phyloP scores from a whole-genome alignment of 2,888 invertebrate species.

The Kryphioiulus occultus region DNA sequence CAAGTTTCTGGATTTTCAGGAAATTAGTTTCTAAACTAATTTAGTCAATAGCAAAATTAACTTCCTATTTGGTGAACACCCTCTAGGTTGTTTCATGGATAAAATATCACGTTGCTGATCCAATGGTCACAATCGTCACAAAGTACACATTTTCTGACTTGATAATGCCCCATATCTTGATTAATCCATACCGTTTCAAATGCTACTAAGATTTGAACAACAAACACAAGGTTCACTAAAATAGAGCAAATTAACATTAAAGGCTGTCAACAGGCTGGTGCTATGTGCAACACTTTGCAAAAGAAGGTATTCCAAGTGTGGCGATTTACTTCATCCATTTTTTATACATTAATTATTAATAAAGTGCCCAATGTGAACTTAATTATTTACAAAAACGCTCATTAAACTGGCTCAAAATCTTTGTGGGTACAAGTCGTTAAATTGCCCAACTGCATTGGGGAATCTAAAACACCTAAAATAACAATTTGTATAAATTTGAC shows the following conservation, averaged over 20 bases:
- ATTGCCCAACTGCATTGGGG: too few relatives aligned
- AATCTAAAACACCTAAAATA: too few relatives aligned
- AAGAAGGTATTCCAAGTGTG: background rate
- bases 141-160: too few relatives aligned
- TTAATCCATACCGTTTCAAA: background rate
- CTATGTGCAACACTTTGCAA: background rate
- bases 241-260: background rate
- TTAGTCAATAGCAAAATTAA: too few relatives aligned
- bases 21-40: too few relatives aligned
- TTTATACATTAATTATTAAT: background rate
- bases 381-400: background rate
- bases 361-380: background rate
- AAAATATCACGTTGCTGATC: background rate
- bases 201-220: background rate
- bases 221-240: background rate
- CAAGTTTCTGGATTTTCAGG: too few relatives aligned
- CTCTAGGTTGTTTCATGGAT: background rate
- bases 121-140: too few relatives aligned
- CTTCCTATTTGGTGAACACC: too few relatives aligned
- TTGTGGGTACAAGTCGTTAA: background rate
- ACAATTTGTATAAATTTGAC: too few relatives aligned
- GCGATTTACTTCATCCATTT: background rate
- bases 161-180: background rate
- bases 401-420: constrained; percentile 1
- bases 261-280: background rate